phyloP scores from a whole-genome alignment of 2,797 vertebrate genomes.

The Myripristis murdjan region DNA sequence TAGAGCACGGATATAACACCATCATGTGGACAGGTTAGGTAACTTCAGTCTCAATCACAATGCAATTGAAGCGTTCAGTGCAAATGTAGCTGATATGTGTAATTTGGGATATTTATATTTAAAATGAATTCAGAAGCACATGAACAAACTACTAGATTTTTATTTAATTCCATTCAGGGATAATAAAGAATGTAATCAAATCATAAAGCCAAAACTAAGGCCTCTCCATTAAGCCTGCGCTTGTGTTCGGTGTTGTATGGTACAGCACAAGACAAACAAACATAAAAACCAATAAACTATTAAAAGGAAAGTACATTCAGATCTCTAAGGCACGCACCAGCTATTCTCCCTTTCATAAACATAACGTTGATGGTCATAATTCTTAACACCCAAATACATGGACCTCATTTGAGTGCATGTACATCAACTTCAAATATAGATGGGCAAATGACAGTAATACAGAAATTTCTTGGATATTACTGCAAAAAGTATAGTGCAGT shows the following conservation, averaged over 20 bases:
- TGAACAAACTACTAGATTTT: constrained; percentile 37
- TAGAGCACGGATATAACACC: constrained; percentile 60
- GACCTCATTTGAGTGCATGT: neutral
- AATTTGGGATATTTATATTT: neutral
- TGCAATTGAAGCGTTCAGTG: neutral
- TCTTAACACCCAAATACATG: constrained; percentile 28
- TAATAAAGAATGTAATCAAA: constrained; percentile 44
- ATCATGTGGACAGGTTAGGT: constrained; percentile 72
- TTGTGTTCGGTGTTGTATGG: constrained; percentile 28
- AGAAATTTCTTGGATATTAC: constrained; percentile 9
- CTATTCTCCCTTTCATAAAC: constrained; percentile 45
- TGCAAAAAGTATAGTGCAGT: constrained; percentile 3
- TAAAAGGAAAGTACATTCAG: constrained; percentile 56
- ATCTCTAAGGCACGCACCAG: constrained; percentile 70
- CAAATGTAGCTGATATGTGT: neutral
- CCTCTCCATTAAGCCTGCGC: constrained; percentile 7
- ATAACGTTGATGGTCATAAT: constrained; percentile 21
- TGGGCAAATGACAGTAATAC: neutral
- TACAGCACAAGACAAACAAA: constrained; percentile 27
- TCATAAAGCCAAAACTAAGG: constrained; percentile 17
- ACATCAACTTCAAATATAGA: constrained; percentile 5
- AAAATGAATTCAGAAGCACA: constrained; percentile 27
- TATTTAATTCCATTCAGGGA: constrained; percentile 48
- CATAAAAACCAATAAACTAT: neutral
- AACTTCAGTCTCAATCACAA: constrained; percentile 49